A percentile compares a stretch with the other conserved stretches of the same genome.
Conservation (phyloP, 2,797 vertebrate species). For the Sebastes minor region DNA sequence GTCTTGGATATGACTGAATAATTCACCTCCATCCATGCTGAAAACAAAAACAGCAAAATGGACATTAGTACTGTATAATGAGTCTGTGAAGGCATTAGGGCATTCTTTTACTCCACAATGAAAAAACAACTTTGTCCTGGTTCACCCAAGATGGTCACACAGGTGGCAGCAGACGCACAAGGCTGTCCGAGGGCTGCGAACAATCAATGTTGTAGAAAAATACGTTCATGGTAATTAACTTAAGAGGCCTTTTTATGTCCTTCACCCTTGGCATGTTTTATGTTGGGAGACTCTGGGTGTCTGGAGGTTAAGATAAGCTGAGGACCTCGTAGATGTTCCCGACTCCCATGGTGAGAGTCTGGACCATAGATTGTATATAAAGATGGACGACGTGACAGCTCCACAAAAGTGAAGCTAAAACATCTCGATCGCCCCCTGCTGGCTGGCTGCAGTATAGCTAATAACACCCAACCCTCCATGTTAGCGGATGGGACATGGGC, state of each 20-base stretch:
- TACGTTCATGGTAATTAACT: background rate
- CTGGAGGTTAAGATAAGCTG: background rate
- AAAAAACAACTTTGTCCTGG: background rate
- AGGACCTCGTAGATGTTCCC: background rate
- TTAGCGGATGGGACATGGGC: too few species aligned
- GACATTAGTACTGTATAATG: background rate
- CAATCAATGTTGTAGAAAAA: background rate
- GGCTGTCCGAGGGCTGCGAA: too few species aligned
- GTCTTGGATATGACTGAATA: conserved; percentile 90
- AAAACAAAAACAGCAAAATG: conserved; percentile 26
- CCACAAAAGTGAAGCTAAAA: too few species aligned
- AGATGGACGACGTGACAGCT: too few species aligned
- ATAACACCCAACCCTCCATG: too few species aligned
- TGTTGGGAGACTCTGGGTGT: background rate
- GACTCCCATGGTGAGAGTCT: too few species aligned
- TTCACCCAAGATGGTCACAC: background rate
- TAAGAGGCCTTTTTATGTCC: background rate
- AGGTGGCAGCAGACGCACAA: background rate
- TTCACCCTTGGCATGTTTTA: background rate
- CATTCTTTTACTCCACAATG: background rate
- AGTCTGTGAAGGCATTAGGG: background rate
- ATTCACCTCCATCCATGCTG: conserved; percentile 91
- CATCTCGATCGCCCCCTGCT: too few species aligned
- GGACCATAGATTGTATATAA: too few species aligned
- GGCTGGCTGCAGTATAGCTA: too few species aligned